Evolutionary conservation across 2,797 vertebrate genomes (phyloP).

Genomic region (Philypnodon macrostomus): DNA sequence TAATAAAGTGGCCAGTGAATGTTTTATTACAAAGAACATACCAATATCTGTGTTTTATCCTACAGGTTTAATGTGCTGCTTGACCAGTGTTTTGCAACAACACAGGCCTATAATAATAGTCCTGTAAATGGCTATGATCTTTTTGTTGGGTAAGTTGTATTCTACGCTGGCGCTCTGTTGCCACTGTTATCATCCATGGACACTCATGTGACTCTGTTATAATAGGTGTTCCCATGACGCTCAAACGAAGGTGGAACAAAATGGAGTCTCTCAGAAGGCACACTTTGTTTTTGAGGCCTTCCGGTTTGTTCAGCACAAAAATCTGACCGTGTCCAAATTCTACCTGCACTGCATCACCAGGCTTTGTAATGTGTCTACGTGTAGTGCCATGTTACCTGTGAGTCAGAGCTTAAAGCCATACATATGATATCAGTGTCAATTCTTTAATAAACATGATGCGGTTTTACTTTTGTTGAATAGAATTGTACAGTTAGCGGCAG

Average conservation of each 20-base stretch:
- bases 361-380: slow-evolving; percentile 67
- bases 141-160: slow-evolving; percentile 70
- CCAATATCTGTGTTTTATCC: slow-evolving; percentile 2
- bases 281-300: slow-evolving; percentile 74
- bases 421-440: background rate
- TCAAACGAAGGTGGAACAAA: slow-evolving; percentile 55
- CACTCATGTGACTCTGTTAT: slow-evolving; percentile 9
- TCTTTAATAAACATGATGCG: background rate
- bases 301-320: slow-evolving; percentile 70
- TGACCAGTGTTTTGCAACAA: slow-evolving; percentile 72
- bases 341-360: slow-evolving; percentile 71
- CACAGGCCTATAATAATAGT: slow-evolving; percentile 29
- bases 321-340: slow-evolving; percentile 68
- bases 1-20: too few species aligned
- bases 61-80: slow-evolving; percentile 72
- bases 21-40: too few species aligned
- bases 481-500: slow-evolving; percentile 19
- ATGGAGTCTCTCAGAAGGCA: slow-evolving; percentile 56
- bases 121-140: slow-evolving; percentile 52
- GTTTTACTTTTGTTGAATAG: slow-evolving; percentile 32
- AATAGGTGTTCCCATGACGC: slow-evolving; percentile 59
- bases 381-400: slow-evolving; percentile 59
- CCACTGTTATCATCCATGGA: background rate
- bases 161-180: background rate
- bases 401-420: slow-evolving; percentile 10